phyloP scores from a whole-genome alignment of 2,888 invertebrate species.

The Thecocarcelia acutangulata region DNA sequence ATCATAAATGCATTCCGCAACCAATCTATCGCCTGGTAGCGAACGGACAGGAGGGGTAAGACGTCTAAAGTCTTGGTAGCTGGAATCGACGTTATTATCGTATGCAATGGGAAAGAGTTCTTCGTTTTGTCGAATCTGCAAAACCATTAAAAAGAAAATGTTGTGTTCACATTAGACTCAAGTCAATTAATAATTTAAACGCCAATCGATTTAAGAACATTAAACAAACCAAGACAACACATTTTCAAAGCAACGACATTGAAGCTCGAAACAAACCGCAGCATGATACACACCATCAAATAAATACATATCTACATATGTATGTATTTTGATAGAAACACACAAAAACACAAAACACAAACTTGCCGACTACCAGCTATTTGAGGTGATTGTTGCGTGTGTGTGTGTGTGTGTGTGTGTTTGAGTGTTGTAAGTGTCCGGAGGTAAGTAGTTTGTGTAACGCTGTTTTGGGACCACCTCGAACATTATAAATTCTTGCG shows the following conservation, averaged over 20 bases:
- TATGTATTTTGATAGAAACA: not conserved
- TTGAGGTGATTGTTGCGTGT: slow-evolving; percentile 11
- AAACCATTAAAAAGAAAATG: slow-evolving; percentile 57
- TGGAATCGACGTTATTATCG: slow-evolving; percentile 85
- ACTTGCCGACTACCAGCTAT: not conserved
- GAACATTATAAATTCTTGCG: slow-evolving; percentile 35
- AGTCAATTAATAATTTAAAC: slow-evolving; percentile 64
- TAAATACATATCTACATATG: too few relatives aligned
- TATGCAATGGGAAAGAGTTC: slow-evolving; percentile 85
- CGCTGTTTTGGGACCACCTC: not conserved
- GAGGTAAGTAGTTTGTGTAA: not conserved
- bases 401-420: not conserved
- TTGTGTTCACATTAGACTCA: slow-evolving; percentile 49
- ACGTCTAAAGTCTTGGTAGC: slow-evolving; percentile 85
- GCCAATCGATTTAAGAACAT: slow-evolving; percentile 61
- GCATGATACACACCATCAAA: not conserved
- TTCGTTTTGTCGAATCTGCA: slow-evolving; percentile 82
- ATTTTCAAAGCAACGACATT: slow-evolving; percentile 42
- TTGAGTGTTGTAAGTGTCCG: not conserved
- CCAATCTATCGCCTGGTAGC: slow-evolving; percentile 85
- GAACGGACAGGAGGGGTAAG: slow-evolving; percentile 83
- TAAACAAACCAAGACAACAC: slow-evolving; percentile 45
- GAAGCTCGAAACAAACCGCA: slow-evolving; percentile 25
- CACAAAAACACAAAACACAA: not conserved
- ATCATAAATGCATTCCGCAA: slow-evolving; percentile 86